phyloP scores from a whole-genome alignment of 2,797 vertebrate genomes.

The Neosilurus hyrtlii region DNA sequence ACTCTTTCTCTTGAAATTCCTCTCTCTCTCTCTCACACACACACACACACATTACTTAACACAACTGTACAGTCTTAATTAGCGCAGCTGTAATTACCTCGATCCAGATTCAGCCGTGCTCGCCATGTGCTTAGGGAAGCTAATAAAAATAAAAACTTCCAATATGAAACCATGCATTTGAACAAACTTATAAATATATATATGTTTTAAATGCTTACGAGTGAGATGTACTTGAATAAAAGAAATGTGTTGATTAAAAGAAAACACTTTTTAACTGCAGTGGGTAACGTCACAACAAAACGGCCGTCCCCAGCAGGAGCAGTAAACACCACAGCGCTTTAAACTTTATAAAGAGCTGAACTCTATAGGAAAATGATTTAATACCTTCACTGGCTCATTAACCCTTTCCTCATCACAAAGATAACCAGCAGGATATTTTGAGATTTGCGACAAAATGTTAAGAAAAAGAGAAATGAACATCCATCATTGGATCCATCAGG shows the following conservation, averaged over 20 bases:
- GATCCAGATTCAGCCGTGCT: background rate
- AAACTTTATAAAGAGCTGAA: too few relatives aligned
- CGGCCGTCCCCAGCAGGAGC: background rate
- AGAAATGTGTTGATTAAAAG: background rate
- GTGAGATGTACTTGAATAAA: background rate
- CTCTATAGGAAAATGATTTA: background rate
- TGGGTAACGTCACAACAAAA: background rate
- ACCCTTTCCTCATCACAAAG: background rate
- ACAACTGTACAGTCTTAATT: background rate
- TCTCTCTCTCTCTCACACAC: background rate
- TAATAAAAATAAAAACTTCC: background rate
- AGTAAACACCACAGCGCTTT: background rate
- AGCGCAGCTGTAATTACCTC: background rate
- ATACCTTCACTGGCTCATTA: background rate
- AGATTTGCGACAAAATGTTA: background rate
- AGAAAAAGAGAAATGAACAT: too few relatives aligned
- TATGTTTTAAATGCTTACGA: background rate
- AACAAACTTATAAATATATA: background rate
- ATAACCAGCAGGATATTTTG: background rate
- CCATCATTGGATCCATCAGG: too few relatives aligned
- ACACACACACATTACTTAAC: background rate
- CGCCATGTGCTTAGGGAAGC: background rate
- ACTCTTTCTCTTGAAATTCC: slow-evolving; percentile 39
- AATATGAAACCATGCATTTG: background rate
- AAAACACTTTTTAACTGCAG: background rate